Conservation (phyloP, 2,888 invertebrate genomes). For the Anodontia alba region DNA sequence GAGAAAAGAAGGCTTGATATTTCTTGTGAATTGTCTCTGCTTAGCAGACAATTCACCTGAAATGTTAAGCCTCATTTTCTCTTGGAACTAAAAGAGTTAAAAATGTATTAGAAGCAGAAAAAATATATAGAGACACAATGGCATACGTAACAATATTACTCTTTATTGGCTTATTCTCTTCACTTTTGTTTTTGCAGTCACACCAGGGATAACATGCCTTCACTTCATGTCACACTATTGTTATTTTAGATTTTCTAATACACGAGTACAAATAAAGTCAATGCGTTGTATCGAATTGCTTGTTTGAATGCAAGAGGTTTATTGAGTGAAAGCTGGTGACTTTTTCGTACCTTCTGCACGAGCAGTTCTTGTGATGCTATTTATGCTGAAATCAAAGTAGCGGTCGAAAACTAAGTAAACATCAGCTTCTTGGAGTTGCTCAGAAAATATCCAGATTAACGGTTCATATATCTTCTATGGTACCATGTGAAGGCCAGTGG, state of each 20-base stretch:
- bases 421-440: neutral
- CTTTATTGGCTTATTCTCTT: no score
- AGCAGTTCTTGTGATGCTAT: conserved; percentile 38
- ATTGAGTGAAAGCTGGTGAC: conserved; percentile 50
- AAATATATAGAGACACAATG: no score
- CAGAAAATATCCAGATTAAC: conserved; percentile 15
- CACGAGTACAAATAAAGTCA: conserved; percentile 41
- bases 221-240: no score
- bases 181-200: neutral
- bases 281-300: conserved; percentile 55
- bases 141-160: no score
- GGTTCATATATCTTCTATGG: conserved; percentile 42
- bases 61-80: no score
- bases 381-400: conserved; percentile 44
- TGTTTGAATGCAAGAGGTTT: conserved; percentile 44
- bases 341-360: conserved; percentile 20
- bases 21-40: no score
- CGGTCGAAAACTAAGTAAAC: conserved; percentile 45
- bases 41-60: no score
- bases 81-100: no score
- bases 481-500: conserved; percentile 47
- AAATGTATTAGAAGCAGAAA: no score
- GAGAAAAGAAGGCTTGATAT: no score
- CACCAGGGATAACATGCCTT: no score
- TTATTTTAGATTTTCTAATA: no score